Base-by-base conservation (phyloP, 2,113 vertebrate genomes). In the Rhinolophus sinicus region DNA sequence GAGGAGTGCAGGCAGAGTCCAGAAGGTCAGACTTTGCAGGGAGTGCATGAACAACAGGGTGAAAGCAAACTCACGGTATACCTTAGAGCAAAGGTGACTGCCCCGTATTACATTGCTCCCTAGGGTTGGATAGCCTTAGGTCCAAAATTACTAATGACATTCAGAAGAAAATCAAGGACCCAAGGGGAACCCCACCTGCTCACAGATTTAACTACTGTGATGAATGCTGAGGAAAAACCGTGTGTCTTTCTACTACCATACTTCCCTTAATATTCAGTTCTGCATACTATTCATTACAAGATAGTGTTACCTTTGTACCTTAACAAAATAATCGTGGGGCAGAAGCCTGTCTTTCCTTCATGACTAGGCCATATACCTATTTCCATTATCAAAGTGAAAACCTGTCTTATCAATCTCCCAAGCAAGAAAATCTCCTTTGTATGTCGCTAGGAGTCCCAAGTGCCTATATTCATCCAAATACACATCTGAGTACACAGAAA, bases 351-450 rank as follows among this genome's bases (percentile, higher is more conserved):
- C 28, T 28, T 82, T 88, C 40, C 54, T 67, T 54, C 24, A 69
- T 11, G 35, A 83, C 24, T 30, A 70, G 30, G 44, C 13, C 30
- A 28, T 28, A 8, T 33, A 60, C 30, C 64, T 64, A 38, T 40
- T 77, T 76, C 8, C 10, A 21, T 93, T 83, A 82, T 70, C 69
- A 88, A 62, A 94, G 18, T 92, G 83, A 83, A 80, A 67, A 65
- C 28, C 22, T 47, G 70, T 77, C 38, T 47, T 67, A 67, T 12
- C 93, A 84, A n/a, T 30, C 52, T 84, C 18, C 70, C 50, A 69
- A 21, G 54, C 64, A 85, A 86, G 81, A 62, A 70, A 91, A 26
- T 62, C 18, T 76, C 69, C 60, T 28, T 62, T 35, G 14, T 56
- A 54, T 21, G 14, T 91, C 75, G 70, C 40, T 62, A 35, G n/a